These are phyloP conservation scores for Chloroclysta siterata DNA, from an alignment of 2,888 invertebrate genomes.

Conservation along the genomic window DNA sequence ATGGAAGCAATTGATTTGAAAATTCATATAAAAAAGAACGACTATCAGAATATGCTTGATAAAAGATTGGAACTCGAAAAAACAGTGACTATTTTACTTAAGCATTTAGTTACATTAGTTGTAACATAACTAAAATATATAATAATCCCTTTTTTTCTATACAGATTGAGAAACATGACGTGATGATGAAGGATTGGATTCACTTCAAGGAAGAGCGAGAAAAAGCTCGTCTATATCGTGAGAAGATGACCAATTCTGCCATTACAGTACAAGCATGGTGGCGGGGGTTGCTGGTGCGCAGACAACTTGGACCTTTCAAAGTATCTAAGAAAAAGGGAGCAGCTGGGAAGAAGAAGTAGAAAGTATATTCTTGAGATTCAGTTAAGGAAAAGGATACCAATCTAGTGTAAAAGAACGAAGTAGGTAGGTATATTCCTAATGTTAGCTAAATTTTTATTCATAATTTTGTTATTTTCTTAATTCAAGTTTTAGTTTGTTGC, in stretches of 20 bases:
- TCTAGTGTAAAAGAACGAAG: background rate
- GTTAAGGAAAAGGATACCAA: conserved; percentile 1
- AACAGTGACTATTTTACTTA: conserved; percentile 37
- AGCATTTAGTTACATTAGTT: background rate
- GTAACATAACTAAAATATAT: background rate
- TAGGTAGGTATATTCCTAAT: background rate
- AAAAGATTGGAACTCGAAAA: conserved; percentile 46
- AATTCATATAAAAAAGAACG: conserved; percentile 68
- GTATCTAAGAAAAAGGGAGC: conserved; percentile 32
- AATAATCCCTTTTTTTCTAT: background rate
- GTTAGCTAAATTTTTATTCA: conserved; percentile 4
- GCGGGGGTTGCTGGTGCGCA: conserved; percentile 73
- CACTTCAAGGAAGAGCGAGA: conserved; percentile 70
- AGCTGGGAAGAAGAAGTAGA: conserved; percentile 17
- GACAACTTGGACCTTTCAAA: conserved; percentile 69
- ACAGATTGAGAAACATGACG: conserved; percentile 63
- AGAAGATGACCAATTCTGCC: conserved; percentile 69
- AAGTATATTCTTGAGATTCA: conserved; percentile 7
- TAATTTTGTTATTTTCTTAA: conserved; percentile 5
- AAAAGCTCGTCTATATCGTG: conserved; percentile 54
- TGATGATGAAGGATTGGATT: conserved; percentile 63
- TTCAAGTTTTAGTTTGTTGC: background rate
- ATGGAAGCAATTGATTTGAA: conserved; percentile 70
- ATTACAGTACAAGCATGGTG: conserved; percentile 76
- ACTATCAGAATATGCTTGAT: conserved; percentile 56